Evolutionary conservation across 2,113 vertebrate genomes (phyloP).

Genomic region (Malaclemys terrapin): DNA sequence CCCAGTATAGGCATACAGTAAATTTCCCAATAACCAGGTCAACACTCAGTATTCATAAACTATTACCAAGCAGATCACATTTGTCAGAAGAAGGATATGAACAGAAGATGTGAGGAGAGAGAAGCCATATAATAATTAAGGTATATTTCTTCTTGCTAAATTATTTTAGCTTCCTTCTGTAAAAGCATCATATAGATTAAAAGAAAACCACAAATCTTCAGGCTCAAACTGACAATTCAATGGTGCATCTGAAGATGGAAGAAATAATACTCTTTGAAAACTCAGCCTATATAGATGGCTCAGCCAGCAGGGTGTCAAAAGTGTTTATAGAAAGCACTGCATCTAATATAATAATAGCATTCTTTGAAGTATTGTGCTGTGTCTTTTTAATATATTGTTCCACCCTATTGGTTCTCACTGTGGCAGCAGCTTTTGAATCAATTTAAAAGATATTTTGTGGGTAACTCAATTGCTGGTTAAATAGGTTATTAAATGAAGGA

Average conservation of each 20-base stretch:
- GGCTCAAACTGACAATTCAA: background rate
- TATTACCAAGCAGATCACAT: background rate
- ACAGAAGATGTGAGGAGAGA: background rate
- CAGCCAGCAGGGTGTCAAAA: background rate
- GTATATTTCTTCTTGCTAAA: background rate
- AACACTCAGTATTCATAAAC: background rate
- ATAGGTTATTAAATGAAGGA: slow-evolving; percentile 22
- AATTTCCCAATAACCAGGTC: background rate
- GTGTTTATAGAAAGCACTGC: background rate
- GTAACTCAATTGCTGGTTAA: slow-evolving; percentile 3
- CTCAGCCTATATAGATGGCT: background rate
- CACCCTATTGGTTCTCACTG: background rate
- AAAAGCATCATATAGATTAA: background rate
- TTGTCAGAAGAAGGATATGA: background rate
- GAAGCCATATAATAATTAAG: background rate
- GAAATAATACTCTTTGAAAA: background rate
- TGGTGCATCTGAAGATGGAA: background rate
- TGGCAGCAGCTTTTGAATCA: background rate
- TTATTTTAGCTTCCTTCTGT: background rate
- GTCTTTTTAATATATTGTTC: slow-evolving; percentile 20
- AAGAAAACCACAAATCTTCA: background rate
- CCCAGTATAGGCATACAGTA: background rate
- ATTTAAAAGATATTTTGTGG: background rate
- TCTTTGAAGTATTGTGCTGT: background rate
- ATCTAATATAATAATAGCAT: background rate